phyloP scores from a whole-genome alignment of 2,113 vertebrate species.

The Candoia aspera region DNA sequence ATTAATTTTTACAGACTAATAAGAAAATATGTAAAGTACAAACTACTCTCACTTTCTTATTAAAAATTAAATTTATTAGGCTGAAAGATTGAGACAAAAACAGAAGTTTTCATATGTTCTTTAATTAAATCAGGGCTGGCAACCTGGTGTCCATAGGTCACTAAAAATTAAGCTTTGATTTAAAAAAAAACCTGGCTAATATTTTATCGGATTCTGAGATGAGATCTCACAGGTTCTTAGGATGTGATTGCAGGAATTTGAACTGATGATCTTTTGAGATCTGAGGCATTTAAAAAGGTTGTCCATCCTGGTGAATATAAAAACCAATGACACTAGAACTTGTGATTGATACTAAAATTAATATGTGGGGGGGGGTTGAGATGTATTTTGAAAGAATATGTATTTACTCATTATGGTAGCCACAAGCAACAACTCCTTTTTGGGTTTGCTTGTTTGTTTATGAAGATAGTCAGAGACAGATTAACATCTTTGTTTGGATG shows the following conservation, averaged over 20 bases:
- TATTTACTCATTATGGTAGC: no score
- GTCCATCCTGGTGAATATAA: not conserved
- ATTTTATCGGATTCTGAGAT: not conserved
- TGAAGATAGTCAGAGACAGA: no score
- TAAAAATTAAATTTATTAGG: not conserved
- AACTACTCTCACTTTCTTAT: not conserved
- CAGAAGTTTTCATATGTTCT: not conserved
- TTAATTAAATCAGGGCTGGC: not conserved
- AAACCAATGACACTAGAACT: not conserved
- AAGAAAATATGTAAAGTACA: not conserved
- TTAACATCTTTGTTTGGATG: no score
- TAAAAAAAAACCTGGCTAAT: not conserved
- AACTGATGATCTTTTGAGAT: not conserved
- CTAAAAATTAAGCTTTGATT: not conserved
- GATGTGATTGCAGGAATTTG: not conserved
- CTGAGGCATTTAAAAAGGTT: not conserved
- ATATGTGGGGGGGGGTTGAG: no score
- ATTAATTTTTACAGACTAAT: not conserved
- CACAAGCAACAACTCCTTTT: no score
- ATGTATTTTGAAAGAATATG: no score
- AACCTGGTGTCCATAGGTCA: not conserved
- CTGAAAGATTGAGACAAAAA: not conserved
- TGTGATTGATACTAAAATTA: not conserved
- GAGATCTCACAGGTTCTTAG: not conserved
- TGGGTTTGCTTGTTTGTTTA: no score